A percentile compares a stretch with the other conserved stretches of the same genome.
phyloP scores from a whole-genome alignment of 2,113 vertebrate species.

The Plecotus auritus region DNA sequence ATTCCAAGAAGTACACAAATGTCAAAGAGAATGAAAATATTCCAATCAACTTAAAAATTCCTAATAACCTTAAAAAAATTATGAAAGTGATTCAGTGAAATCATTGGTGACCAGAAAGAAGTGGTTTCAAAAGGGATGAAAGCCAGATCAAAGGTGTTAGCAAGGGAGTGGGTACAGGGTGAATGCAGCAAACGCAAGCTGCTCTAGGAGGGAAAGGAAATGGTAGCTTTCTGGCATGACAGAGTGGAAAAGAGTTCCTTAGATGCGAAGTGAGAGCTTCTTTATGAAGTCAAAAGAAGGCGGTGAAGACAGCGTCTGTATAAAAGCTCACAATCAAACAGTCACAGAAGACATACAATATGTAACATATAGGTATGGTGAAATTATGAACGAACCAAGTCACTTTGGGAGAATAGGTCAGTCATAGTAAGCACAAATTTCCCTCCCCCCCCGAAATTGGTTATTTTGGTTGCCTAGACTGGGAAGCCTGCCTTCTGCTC shows the following conservation, averaged over 20 bases:
- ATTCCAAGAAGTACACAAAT: neutral
- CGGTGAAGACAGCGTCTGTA: neutral
- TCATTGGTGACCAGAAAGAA: neutral
- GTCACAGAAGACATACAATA: neutral
- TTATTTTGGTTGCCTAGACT: neutral
- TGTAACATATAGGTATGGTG: neutral
- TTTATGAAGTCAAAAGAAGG: neutral
- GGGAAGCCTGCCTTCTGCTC: neutral
- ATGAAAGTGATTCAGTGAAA: neutral
- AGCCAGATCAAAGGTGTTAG: neutral
- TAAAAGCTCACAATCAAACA: neutral
- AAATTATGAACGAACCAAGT: neutral
- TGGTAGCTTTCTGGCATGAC: neutral
- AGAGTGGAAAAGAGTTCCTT: neutral
- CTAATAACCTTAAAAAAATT: neutral
- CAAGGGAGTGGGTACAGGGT: neutral
- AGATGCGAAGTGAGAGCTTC: neutral
- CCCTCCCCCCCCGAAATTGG: neutral
- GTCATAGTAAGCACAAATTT: neutral
- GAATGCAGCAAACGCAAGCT: neutral
- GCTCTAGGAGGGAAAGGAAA: neutral
- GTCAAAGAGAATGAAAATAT: neutral
- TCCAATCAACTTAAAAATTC: slow-evolving; percentile 26
- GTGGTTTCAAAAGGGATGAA: neutral
- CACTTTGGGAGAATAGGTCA: neutral